Evolutionary conservation across 2,888 invertebrate genomes (phyloP).

Genomic region (Byasa hedistus): DNA sequence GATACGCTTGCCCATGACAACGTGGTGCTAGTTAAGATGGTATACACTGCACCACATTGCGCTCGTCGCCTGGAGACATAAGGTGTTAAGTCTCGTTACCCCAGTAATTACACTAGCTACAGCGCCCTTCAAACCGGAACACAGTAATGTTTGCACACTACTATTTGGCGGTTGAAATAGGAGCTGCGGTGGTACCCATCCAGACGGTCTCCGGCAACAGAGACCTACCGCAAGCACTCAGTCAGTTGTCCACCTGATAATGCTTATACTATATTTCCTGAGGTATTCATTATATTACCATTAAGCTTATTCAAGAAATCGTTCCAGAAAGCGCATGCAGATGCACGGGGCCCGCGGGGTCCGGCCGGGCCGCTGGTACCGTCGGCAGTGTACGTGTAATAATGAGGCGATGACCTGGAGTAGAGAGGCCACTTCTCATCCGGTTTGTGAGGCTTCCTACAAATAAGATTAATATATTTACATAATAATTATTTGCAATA

Average conservation of each 20-base stretch:
- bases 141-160: too few relatives aligned
- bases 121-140: too few relatives aligned
- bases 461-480: conserved; percentile 35
- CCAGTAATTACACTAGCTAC: too few relatives aligned
- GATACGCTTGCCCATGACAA: too few relatives aligned
- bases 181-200: too few relatives aligned
- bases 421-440: conserved; percentile 93
- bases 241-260: not conserved
- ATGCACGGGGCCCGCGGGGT: conserved; percentile 87
- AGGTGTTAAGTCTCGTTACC: too few relatives aligned
- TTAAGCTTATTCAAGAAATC: conserved; percentile 94
- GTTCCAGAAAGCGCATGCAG: conserved; percentile 97
- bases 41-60: too few relatives aligned
- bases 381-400: conserved; percentile 93
- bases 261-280: not conserved
- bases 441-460: conserved; percentile 82
- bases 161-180: too few relatives aligned
- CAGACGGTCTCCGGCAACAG: too few relatives aligned
- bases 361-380: conserved; percentile 83
- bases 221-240: too few relatives aligned
- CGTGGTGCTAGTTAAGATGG: too few relatives aligned
- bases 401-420: conserved; percentile 90
- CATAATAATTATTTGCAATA: not conserved
- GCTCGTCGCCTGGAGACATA: too few relatives aligned
- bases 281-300: conserved; percentile 74